Conservation (phyloP, 2,113 vertebrate genomes). For the Phylloscopus trochilus region DNA sequence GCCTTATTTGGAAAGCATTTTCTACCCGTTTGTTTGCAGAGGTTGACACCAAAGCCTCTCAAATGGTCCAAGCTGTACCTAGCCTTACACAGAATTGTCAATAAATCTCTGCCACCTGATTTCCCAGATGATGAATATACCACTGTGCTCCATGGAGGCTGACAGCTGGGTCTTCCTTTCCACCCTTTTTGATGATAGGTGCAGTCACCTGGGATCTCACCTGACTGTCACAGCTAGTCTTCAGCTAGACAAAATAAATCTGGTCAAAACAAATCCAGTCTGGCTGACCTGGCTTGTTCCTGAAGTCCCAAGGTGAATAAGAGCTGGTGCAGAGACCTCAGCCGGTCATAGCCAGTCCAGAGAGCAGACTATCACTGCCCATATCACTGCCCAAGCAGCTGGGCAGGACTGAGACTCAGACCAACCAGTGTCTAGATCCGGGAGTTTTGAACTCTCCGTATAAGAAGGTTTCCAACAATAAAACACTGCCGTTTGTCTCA, state of each 20-base stretch:
- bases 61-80: not conserved
- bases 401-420: not conserved
- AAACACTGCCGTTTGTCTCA: not conserved
- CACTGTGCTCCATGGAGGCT: not conserved
- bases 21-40: not conserved
- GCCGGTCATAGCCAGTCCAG: not conserved
- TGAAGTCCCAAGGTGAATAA: not conserved
- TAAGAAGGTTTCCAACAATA: not conserved
- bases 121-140: not conserved
- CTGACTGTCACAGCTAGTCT: not conserved
- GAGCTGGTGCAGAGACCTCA: not conserved
- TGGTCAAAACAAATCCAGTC: not conserved
- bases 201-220: too few species aligned
- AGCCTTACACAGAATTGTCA: not conserved
- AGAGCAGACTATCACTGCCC: too few species aligned
- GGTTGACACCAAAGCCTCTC: not conserved
- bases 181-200: rapidly evolving
- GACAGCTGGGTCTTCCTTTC: not conserved
- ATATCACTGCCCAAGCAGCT: not conserved
- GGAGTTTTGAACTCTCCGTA: not conserved
- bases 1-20: not conserved
- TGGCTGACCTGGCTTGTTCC: not conserved
- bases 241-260: not conserved
- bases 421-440: not conserved
- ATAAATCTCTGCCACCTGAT: not conserved